Conservation (phyloP, 2,797 vertebrate genomes). For the Lindbergichthys nudifrons region DNA sequence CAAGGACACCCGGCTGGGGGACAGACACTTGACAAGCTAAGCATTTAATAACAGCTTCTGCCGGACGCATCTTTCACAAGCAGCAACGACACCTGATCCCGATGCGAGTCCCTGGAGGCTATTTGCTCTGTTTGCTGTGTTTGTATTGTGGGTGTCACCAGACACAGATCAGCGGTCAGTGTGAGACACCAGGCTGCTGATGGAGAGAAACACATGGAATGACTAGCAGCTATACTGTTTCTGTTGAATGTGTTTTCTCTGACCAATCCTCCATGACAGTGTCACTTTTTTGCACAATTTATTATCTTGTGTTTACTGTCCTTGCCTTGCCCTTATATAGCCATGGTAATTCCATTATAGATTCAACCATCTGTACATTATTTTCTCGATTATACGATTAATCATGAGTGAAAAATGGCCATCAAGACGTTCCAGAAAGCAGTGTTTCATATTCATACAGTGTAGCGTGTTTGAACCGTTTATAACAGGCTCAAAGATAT, state of each 20-base stretch:
- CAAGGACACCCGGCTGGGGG: constrained; percentile 15
- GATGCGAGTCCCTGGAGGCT: constrained; percentile 31
- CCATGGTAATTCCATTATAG: background rate
- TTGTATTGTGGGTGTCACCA: constrained; percentile 39
- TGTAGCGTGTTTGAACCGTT: background rate
- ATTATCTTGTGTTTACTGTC: background rate
- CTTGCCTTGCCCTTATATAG: background rate
- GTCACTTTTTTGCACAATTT: background rate
- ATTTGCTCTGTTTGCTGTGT: constrained; percentile 46
- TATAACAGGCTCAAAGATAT: background rate
- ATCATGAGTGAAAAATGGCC: background rate
- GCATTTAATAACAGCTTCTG: constrained; percentile 25
- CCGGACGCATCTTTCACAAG: background rate
- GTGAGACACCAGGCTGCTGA: constrained; percentile 24
- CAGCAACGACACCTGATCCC: constrained; percentile 48
- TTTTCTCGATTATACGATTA: background rate
- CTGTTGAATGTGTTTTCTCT: background rate
- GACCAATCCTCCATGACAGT: background rate
- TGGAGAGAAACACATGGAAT: background rate
- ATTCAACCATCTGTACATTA: background rate
- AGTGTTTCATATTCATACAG: background rate
- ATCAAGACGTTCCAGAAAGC: background rate
- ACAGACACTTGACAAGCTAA: constrained; percentile 27
- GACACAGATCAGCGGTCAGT: constrained; percentile 14
- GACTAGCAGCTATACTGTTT: background rate